Conservation (phyloP, 2,888 invertebrate species). For the Andricus quercusramuli region DNA sequence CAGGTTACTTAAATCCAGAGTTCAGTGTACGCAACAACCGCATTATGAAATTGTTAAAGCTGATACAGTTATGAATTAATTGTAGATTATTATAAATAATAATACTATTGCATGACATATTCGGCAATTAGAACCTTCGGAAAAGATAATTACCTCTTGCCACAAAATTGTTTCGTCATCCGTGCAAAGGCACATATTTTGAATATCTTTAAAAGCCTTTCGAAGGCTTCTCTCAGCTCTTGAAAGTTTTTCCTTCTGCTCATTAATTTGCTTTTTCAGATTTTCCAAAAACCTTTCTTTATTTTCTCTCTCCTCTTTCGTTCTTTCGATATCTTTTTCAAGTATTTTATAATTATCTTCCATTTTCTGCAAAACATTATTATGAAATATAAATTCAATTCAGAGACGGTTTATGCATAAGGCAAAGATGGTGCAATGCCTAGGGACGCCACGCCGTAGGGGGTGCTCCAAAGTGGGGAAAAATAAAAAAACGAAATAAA, state of each 20-base stretch:
- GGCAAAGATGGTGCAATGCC: too few relatives aligned
- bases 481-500: too few relatives aligned
- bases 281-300: slow-evolving; percentile 65
- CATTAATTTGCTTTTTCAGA: slow-evolving; percentile 73
- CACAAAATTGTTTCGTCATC: slow-evolving; percentile 64
- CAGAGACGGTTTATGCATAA: too few relatives aligned
- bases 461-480: too few relatives aligned
- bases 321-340: slow-evolving; percentile 64
- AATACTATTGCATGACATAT: not conserved
- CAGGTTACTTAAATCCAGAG: too few relatives aligned
- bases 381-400: not conserved
- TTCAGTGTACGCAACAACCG: too few relatives aligned
- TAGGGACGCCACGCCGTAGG: too few relatives aligned
- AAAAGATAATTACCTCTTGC: slow-evolving; percentile 70
- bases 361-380: slow-evolving; percentile 56
- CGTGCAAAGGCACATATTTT: slow-evolving; percentile 63
- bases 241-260: slow-evolving; percentile 78
- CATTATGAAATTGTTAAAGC: too few relatives aligned
- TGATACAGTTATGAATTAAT: too few relatives aligned
- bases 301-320: slow-evolving; percentile 69
- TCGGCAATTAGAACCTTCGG: not conserved
- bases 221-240: slow-evolving; percentile 79
- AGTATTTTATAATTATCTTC: slow-evolving; percentile 65
- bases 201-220: slow-evolving; percentile 76
- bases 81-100: too few relatives aligned